Percentiles rank a stretch among this genome's conserved stretches.
phyloP scores from a whole-genome alignment of 2,113 vertebrate species.

The Epinephelus lanceolatus region DNA sequence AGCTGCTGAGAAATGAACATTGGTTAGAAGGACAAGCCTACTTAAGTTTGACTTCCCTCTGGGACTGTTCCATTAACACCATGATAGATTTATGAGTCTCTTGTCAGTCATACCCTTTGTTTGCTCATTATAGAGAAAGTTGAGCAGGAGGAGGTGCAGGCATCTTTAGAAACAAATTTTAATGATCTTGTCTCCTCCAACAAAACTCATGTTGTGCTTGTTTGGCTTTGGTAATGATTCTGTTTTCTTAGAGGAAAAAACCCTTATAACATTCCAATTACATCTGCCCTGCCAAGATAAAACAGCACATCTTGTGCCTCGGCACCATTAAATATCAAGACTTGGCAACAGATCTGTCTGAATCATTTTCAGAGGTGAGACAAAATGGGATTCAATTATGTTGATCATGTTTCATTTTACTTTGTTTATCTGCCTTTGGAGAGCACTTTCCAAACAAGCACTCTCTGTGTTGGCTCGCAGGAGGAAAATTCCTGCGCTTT shows the following conservation, averaged over 20 bases:
- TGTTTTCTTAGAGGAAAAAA: conserved; percentile 35
- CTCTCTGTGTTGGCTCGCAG: conserved; percentile 38
- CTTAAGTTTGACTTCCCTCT: conserved; percentile 68
- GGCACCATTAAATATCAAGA: conserved; percentile 42
- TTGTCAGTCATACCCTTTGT: conserved; percentile 60
- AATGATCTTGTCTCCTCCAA: conserved; percentile 52
- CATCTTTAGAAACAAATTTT: conserved; percentile 17
- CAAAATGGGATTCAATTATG: conserved; percentile 43
- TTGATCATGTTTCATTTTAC: conserved; percentile 66
- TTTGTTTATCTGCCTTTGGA: conserved; percentile 47
- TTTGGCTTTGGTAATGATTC: conserved; percentile 53
- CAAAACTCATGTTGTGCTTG: conserved; percentile 42
- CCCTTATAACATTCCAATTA: conserved; percentile 59
- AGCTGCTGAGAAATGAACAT: conserved; percentile 73
- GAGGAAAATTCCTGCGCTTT: conserved; percentile 57
- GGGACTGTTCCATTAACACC: conserved; percentile 70
- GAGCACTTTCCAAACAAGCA: conserved; percentile 29
- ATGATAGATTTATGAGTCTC: conserved; percentile 75
- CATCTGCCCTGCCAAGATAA: conserved; percentile 48
- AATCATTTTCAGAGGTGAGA: conserved; percentile 40
- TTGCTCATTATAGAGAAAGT: conserved; percentile 60
- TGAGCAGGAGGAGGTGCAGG: conserved; percentile 43
- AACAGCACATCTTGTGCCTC: conserved; percentile 47
- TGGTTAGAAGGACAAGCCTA: conserved; percentile 58
- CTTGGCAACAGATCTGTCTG: conserved; percentile 59